Evolutionary conservation across 1,140 invertebrate species (phyloP).

Genomic region (Littorina saxatilis): DNA sequence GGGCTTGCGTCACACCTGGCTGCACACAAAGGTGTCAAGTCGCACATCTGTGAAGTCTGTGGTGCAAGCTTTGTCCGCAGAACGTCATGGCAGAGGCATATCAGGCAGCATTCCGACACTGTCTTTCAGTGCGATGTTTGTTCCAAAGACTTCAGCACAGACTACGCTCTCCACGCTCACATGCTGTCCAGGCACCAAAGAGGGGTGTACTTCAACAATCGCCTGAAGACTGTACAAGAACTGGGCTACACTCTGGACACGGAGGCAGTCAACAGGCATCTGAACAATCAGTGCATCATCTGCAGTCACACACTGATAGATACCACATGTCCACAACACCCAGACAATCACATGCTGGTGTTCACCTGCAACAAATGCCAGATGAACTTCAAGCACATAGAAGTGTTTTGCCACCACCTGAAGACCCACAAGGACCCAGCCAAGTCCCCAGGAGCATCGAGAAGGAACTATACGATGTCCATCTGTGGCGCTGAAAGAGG

Average conservation of each 20-base stretch:
- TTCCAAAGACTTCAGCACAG: background rate
- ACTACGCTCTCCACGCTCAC: slow-evolving; percentile 4
- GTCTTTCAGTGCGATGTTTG: slow-evolving; percentile 6
- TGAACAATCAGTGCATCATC: background rate
- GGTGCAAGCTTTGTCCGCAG: slow-evolving; percentile 23
- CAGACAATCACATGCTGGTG: background rate
- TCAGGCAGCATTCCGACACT: background rate
- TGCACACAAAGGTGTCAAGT: slow-evolving; percentile 11
- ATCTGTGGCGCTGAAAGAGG: background rate
- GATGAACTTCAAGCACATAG: background rate
- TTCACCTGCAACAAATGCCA: background rate
- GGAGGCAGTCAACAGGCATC: background rate
- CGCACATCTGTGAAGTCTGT: slow-evolving; percentile 21
- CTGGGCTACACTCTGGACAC: background rate
- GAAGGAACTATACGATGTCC: background rate
- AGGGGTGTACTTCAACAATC: background rate
- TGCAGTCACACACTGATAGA: background rate
- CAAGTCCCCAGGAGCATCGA: background rate
- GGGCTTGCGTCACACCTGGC: background rate
- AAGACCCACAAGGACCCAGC: background rate
- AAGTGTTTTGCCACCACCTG: background rate
- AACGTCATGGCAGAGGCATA: slow-evolving; percentile 7
- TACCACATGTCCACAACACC: background rate
- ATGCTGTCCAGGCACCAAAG: background rate
- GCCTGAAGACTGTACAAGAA: background rate